Evolutionary conservation across 1,140 invertebrate genomes (phyloP).

Genomic region (Caenorhabditis brenneri): DNA sequence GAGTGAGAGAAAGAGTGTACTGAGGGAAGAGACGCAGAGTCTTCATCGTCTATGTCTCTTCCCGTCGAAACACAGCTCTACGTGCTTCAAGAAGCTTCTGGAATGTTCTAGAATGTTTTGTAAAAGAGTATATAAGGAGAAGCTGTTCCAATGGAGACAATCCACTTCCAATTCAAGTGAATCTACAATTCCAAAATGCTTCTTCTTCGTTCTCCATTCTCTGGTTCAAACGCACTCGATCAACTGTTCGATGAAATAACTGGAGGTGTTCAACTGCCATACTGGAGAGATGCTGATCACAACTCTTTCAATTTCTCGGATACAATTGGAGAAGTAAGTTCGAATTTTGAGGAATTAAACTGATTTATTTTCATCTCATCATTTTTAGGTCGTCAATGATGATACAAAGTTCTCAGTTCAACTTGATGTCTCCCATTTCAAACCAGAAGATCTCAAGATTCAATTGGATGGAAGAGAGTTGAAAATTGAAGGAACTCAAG

Average conservation of each 20-base stretch:
- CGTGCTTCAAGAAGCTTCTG: not conserved
- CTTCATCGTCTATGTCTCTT: constrained; percentile 1
- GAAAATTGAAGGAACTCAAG: constrained; percentile 22
- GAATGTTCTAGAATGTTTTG: not conserved
- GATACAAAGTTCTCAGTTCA: constrained; percentile 4
- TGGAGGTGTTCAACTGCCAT: not conserved
- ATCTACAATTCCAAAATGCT: not conserved
- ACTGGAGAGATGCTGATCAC: constrained; percentile 29
- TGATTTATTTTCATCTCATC: no score
- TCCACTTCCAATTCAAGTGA: not conserved
- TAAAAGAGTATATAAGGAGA: not conserved
- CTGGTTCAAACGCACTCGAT: not conserved
- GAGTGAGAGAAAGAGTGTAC: not conserved
- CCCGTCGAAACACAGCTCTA: not conserved
- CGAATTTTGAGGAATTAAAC: not conserved
- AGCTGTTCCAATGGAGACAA: not conserved
- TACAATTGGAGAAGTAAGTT: not conserved
- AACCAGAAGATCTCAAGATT: constrained; percentile 30
- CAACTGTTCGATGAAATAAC: not conserved
- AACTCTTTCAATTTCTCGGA: constrained; percentile 28
- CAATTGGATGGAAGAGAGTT: constrained; percentile 27
- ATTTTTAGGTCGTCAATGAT: constrained; percentile 14
- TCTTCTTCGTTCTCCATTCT: not conserved
- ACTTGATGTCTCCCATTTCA: constrained; percentile 36
- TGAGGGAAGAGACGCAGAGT: not conserved